These are phyloP conservation scores for Aptenodytes patagonicus DNA, from an alignment of 2,113 vertebrate genomes.

Conservation along the genomic window DNA sequence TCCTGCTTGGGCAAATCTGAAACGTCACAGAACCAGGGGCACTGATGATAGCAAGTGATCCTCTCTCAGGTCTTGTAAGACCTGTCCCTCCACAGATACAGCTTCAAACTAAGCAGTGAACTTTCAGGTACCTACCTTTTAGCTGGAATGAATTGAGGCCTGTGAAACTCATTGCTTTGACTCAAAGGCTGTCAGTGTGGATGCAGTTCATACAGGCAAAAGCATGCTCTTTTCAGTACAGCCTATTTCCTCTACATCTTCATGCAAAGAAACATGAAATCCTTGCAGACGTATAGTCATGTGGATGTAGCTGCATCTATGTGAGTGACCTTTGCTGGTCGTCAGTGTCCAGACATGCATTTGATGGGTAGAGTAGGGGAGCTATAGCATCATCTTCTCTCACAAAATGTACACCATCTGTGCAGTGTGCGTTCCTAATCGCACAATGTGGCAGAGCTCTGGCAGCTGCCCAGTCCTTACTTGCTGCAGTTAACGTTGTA, in stretches of 20 bases:
- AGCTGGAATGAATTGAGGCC: background rate
- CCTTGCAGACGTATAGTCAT: fast-evolving
- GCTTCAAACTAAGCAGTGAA: background rate
- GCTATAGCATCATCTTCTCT: background rate
- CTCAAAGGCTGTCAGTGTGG: background rate
- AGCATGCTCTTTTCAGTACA: background rate
- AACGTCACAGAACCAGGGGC: background rate
- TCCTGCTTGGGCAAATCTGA: background rate
- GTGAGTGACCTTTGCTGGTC: background rate
- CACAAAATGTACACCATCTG: background rate
- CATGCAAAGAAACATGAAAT: background rate
- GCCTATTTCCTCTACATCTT: fast-evolving
- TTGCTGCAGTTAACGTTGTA: background rate
- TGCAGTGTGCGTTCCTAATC: background rate
- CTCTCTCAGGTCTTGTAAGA: background rate
- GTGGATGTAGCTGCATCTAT: background rate
- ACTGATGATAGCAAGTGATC: background rate
- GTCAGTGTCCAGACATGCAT: background rate
- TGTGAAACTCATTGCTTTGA: background rate
- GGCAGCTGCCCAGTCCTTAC: background rate
- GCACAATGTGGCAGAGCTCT: background rate
- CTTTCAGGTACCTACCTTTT: background rate
- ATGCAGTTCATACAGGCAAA: background rate
- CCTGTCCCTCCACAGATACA: background rate
- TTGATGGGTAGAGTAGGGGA: background rate